Evolutionary conservation across 2,888 invertebrate species (phyloP).

Genomic region (Laothoe populi): DNA sequence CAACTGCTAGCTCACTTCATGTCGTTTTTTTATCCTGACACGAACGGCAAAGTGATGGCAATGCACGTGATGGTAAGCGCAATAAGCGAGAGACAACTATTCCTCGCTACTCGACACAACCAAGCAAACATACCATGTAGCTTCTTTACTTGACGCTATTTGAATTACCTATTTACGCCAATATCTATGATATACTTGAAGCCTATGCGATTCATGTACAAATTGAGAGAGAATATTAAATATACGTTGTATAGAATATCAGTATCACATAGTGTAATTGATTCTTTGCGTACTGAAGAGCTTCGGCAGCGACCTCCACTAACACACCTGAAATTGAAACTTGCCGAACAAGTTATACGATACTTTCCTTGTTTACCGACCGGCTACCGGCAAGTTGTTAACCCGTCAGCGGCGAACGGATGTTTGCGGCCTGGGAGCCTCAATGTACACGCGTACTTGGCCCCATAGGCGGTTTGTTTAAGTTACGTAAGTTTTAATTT

Average conservation of each 20-base stretch:
- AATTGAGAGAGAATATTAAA: background rate
- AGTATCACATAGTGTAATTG: slow-evolving; percentile 32
- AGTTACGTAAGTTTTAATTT: slow-evolving; percentile 15
- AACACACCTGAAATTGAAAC: slow-evolving; percentile 35
- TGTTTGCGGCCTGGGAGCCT: slow-evolving; percentile 19
- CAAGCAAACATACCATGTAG: too few relatives aligned
- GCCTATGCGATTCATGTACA: background rate
- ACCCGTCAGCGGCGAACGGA: slow-evolving; percentile 20
- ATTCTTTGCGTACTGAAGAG: slow-evolving; percentile 34
- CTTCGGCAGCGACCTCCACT: slow-evolving; percentile 33
- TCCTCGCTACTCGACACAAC: too few relatives aligned
- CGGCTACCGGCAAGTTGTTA: slow-evolving; percentile 23
- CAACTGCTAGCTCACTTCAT: too few relatives aligned
- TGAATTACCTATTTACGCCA: too few relatives aligned
- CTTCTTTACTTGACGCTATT: too few relatives aligned
- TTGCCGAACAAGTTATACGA: slow-evolving; percentile 34
- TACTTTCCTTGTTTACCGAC: slow-evolving; percentile 37
- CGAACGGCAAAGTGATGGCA: too few relatives aligned
- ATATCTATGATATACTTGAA: background rate
- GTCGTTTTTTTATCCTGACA: too few relatives aligned
- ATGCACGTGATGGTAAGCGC: too few relatives aligned
- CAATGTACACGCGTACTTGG: slow-evolving; percentile 7
- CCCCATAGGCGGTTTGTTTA: slow-evolving; percentile 9
- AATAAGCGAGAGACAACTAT: too few relatives aligned
- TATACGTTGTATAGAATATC: background rate